Conservation (phyloP, 2,113 vertebrate genomes). For the Boulengeromyrus knoepffleri region DNA sequence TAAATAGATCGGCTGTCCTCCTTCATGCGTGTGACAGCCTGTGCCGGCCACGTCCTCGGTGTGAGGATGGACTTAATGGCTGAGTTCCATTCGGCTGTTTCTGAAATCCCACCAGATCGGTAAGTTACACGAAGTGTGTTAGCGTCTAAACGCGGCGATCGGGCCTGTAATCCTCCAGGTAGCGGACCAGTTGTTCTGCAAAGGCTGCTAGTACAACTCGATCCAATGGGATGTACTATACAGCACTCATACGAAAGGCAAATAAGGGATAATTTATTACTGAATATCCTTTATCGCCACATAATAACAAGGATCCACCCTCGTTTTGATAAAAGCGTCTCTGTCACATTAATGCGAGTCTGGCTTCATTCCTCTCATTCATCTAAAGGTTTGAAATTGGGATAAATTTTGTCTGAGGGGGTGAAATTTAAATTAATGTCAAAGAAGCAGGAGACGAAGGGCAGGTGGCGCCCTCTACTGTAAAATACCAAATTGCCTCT, state of each 20-base stretch:
- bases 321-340: neutral
- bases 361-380: neutral
- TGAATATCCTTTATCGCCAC: neutral
- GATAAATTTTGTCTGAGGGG: neutral
- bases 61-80: neutral
- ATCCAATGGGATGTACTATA: neutral
- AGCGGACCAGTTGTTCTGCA: slow-evolving; percentile 1
- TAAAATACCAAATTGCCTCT: neutral
- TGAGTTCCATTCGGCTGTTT: neutral
- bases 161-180: neutral
- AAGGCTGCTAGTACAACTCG: neutral
- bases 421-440: neutral
- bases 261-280: neutral
- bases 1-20: neutral
- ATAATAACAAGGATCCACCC: neutral
- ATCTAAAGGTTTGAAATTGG: neutral
- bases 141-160: neutral
- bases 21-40: slow-evolving; percentile 9
- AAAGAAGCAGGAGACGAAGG: neutral
- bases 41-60: neutral
- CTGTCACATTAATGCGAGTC: neutral
- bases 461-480: neutral
- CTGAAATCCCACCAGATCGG: slow-evolving; percentile 8
- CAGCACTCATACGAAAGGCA: neutral
- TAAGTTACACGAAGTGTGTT: neutral